Percentiles rank a stretch among this genome's conserved stretches.
These are phyloP conservation scores for Chelon labrosus DNA, from an alignment of 2,797 vertebrate species.

Conservation along the genomic window DNA sequence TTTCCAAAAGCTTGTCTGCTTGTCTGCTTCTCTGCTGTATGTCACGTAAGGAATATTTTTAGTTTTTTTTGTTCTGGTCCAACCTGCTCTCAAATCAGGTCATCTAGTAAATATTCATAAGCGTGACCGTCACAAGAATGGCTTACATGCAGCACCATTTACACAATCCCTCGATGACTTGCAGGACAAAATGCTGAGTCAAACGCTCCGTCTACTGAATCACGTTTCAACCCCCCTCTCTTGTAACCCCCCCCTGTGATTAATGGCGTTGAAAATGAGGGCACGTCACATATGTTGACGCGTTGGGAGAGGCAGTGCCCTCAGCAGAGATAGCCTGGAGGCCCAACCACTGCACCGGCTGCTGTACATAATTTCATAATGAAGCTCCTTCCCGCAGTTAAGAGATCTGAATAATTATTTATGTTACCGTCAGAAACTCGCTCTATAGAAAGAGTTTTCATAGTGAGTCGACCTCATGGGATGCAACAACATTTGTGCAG, in stretches of 20 bases:
- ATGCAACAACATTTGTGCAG: not conserved
- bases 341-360: conserved; percentile 43
- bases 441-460: conserved; percentile 6
- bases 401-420: conserved; percentile 31
- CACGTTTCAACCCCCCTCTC: conserved; percentile 30
- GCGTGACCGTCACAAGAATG: not conserved
- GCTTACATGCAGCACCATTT: conserved; percentile 18
- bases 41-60: not conserved
- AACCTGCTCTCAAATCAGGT: conserved; percentile 2
- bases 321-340: conserved; percentile 43
- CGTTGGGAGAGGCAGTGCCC: conserved; percentile 56
- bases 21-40: no score
- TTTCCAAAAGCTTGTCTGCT: not conserved
- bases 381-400: conserved; percentile 25
- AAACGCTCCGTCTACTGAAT: conserved; percentile 54
- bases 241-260: conserved; percentile 36
- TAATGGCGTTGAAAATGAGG: conserved; percentile 77
- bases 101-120: not conserved
- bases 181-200: conserved; percentile 69
- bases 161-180: conserved; percentile 45
- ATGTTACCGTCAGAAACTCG: conserved; percentile 6
- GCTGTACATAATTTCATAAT: conserved; percentile 30
- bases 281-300: conserved; percentile 66
- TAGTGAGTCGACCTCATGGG: conserved; percentile 9
- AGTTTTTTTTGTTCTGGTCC: not conserved